phyloP scores from a whole-genome alignment of 2,888 invertebrate genomes.

The Elysia crispata region DNA sequence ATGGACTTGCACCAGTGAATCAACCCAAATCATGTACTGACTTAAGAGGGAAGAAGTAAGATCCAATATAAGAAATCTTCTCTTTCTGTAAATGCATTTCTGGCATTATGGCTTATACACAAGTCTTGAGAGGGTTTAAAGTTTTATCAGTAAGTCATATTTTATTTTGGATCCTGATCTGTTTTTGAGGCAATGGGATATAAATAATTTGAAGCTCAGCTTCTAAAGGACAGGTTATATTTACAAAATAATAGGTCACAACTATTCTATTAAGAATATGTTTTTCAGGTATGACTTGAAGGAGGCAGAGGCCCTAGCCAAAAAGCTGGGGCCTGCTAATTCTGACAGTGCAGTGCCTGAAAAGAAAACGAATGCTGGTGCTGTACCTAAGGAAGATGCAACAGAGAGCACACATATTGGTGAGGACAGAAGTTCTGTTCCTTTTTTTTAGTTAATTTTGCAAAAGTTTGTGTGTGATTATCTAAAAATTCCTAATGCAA shows the following conservation, averaged over 20 bases:
- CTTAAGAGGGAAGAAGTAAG: too few relatives aligned
- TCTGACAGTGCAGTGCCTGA: background rate
- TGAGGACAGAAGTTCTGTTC: background rate
- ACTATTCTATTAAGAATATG: background rate
- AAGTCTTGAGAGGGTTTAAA: too few relatives aligned
- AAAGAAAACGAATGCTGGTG: background rate
- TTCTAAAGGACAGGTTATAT: too few relatives aligned
- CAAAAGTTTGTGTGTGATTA: background rate
- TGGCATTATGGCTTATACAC: too few relatives aligned
- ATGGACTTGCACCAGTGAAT: too few relatives aligned
- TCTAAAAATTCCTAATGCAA: background rate
- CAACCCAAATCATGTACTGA: too few relatives aligned
- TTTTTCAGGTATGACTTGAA: slow-evolving; percentile 69
- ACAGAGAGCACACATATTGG: background rate
- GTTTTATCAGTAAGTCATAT: too few relatives aligned
- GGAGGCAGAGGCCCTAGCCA: slow-evolving; percentile 70
- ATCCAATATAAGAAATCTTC: too few relatives aligned
- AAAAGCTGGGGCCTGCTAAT: slow-evolving; percentile 58
- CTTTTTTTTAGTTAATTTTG: background rate
- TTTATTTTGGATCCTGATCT: too few relatives aligned
- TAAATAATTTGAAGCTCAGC: too few relatives aligned
- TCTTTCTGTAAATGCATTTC: too few relatives aligned
- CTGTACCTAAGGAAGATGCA: slow-evolving; percentile 5
- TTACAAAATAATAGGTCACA: background rate
- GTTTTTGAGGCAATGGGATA: too few relatives aligned